phyloP scores from a whole-genome alignment of 2,797 vertebrate species.

The Labeo calbasu region DNA sequence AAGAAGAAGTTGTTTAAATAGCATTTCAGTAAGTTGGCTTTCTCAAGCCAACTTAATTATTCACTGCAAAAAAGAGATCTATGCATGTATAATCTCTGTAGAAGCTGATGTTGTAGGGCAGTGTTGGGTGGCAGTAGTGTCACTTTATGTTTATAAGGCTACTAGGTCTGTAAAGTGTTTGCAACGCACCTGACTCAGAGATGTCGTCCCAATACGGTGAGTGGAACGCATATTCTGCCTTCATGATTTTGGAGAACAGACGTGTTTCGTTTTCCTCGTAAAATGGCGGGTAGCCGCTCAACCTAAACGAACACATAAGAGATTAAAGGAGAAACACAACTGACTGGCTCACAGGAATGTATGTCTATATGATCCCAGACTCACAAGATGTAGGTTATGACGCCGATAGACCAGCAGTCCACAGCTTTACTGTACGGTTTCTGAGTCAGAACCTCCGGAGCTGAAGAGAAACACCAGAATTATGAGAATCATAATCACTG shows the following conservation, averaged over 20 bases:
- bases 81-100: background rate
- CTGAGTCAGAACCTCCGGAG: slow-evolving; percentile 92
- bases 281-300: slow-evolving; percentile 94
- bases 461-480: slow-evolving; percentile 67
- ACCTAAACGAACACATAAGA: slow-evolving; percentile 69
- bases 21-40: no score
- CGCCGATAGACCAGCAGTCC: slow-evolving; percentile 97
- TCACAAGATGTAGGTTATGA: slow-evolving; percentile 96
- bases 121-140: background rate
- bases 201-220: slow-evolving; percentile 95
- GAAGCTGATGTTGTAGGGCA: background rate
- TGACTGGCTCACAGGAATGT: background rate
- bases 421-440: slow-evolving; percentile 95
- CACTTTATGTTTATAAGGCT: background rate
- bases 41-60: no score
- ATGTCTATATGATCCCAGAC: slow-evolving; percentile 58
- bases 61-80: no score
- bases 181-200: slow-evolving; percentile 86
- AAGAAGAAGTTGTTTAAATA: no score
- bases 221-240: slow-evolving; percentile 91
- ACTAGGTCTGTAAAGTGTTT: background rate
- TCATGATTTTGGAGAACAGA: slow-evolving; percentile 92
- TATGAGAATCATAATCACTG: background rate
- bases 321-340: background rate
- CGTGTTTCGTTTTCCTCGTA: slow-evolving; percentile 92